These are phyloP conservation scores for Potamarius usumacintae DNA, from an alignment of 2,113 vertebrate species.

Conservation along the genomic window DNA sequence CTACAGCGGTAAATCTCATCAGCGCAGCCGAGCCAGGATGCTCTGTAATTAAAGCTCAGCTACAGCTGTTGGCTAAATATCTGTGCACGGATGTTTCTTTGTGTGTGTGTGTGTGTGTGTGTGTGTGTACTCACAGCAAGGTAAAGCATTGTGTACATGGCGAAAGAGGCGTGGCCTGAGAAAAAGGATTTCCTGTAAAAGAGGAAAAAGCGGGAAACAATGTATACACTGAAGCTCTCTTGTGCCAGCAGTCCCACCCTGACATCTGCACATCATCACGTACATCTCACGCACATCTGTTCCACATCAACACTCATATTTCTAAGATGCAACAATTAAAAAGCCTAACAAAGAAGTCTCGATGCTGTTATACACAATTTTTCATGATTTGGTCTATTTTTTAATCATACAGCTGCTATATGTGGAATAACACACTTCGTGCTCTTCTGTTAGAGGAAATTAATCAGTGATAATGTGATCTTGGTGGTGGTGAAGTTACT, in stretches of 20 bases:
- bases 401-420: not conserved
- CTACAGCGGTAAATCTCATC: slow-evolving; percentile 43
- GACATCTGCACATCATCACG: slow-evolving; percentile 13
- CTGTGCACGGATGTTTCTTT: not conserved
- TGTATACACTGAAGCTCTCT: not conserved
- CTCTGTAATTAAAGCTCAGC: slow-evolving; percentile 22
- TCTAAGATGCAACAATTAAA: not conserved
- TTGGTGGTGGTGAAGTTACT: not conserved
- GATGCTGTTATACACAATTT: not conserved
- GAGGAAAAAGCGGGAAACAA: slow-evolving; percentile 37
- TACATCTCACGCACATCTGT: not conserved
- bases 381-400: not conserved
- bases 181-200: slow-evolving; percentile 80
- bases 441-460: not conserved
- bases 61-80: slow-evolving; percentile 12
- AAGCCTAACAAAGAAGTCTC: not conserved
- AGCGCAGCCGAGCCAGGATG: slow-evolving; percentile 12
- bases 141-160: slow-evolving; percentile 81
- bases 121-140: slow-evolving; percentile 73
- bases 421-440: not conserved
- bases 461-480: not conserved
- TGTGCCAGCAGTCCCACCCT: not conserved
- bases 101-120: slow-evolving; percentile 40
- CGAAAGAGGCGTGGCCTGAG: slow-evolving; percentile 78
- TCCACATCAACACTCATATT: not conserved